Base-by-base conservation (phyloP, 2,113 vertebrate species). In the Anarhynchus alexandrinus region DNA sequence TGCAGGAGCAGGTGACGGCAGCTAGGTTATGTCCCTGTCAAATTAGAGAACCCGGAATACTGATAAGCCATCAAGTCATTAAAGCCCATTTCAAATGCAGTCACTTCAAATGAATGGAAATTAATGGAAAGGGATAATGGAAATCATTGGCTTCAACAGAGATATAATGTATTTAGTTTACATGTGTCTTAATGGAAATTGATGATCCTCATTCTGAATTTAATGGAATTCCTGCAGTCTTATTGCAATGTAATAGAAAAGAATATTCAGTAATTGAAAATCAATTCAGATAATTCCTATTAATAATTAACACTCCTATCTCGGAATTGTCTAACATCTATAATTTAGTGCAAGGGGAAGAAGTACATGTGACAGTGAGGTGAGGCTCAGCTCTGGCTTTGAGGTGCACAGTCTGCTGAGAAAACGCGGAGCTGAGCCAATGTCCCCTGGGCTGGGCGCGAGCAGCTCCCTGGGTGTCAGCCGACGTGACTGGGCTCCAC, bases 261-360 rank as follows among this genome's bases (percentile, higher is more conserved):
- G 95, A 88, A 97, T 97, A 97, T 79, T 97, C 92, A 92, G 73
- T 97, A 94, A 98, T 95, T 97, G 97, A 72, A 79, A 98, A 98
- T 98, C 97, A 97, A 97, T 98, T 95, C 96, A 97, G 97, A 97
- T 98, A 96, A 98, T 97, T 96, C 73, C 96, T 95, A 95, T 98
- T 94, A 98, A 97, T 98, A 98, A 98, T 98, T 98, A 98, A 98
- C 97, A 88, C 90, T 87, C 65, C 94, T 96, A 45, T 88, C 96
- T 92, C 23, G 7, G 96, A 97, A 86, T 81, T 49, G 34, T 91
- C 92, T 82, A 38, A 66, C 86, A 95, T 97, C 93, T 90, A 43
- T 97, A 96, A 97, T 97, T 97, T 74, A 96, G 90, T 74, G 88
- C 36, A 49, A 88, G 87, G 82, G 90, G 65, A 81, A 84, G 95